Percentiles rank a stretch among this genome's conserved stretches.
phyloP scores from a whole-genome alignment of 2,113 vertebrate species.

The Gobiocypris rarus region DNA sequence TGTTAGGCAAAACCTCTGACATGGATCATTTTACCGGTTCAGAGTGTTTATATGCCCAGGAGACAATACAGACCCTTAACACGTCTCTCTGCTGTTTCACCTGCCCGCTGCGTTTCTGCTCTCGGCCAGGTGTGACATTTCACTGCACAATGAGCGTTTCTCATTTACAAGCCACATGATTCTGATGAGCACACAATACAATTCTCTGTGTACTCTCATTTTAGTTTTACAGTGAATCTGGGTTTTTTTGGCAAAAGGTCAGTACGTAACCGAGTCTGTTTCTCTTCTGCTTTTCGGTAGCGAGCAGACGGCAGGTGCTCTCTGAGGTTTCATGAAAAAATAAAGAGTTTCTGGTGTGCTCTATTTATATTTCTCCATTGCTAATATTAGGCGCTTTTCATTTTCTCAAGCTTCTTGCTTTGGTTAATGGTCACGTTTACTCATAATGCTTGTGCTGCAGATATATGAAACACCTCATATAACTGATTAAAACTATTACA shows the following conservation, averaged over 20 bases:
- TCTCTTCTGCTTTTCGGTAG: conserved; percentile 3
- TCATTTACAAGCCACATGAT: conserved; percentile 33
- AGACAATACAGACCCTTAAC: conserved; percentile 47
- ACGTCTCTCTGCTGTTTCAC: conserved; percentile 22
- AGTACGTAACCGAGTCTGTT: background rate
- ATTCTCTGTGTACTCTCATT: conserved; percentile 4
- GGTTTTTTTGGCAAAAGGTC: conserved; percentile 16
- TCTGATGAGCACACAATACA: conserved; percentile 17
- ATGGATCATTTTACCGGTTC: conserved; percentile 42
- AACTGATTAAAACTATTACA: no score
- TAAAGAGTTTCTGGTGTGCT: background rate
- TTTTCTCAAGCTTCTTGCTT: background rate
- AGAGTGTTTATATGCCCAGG: conserved; percentile 28
- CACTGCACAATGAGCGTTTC: conserved; percentile 38
- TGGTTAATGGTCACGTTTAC: background rate
- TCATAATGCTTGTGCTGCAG: background rate
- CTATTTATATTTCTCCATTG: background rate
- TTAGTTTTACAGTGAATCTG: conserved; percentile 25
- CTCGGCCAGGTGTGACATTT: conserved; percentile 56
- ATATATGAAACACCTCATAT: no score
- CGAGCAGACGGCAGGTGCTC: background rate
- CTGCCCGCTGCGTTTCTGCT: conserved; percentile 23
- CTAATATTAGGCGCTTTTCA: background rate
- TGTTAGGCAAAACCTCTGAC: conserved; percentile 41
- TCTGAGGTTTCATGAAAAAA: background rate